phyloP scores from a whole-genome alignment of 2,113 vertebrate genomes.

The Mobula hypostoma region DNA sequence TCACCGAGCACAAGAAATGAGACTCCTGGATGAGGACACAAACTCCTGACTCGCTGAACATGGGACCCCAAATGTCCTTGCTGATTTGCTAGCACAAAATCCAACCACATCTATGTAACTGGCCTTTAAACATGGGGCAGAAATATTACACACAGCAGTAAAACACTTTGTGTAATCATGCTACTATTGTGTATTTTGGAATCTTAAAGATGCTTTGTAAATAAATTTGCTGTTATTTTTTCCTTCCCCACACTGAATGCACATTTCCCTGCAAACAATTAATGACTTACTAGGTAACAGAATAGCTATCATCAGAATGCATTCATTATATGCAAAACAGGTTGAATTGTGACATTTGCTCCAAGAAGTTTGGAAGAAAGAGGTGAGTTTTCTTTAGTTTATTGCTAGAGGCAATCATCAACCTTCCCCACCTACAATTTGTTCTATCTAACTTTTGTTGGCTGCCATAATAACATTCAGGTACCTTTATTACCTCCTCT shows the following conservation, averaged over 20 bases:
- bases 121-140: no score
- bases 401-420: neutral
- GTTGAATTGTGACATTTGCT: neutral
- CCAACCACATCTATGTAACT: no score
- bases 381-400: neutral
- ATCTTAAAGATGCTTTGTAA: no score
- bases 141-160: no score
- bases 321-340: constrained; percentile 5
- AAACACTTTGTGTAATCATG: no score
- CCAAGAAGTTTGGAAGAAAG: neutral
- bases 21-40: no score
- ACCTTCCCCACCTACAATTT: neutral
- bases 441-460: neutral
- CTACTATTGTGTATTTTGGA: no score
- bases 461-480: neutral
- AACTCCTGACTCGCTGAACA: no score
- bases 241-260: neutral
- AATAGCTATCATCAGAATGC: neutral
- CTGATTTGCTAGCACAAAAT: no score
- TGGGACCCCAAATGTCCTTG: no score
- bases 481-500: constrained; percentile 19
- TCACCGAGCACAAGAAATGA: no score
- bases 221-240: neutral
- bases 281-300: neutral
- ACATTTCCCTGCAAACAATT: neutral